These are phyloP conservation scores for Phrixothrix hirtus DNA, from an alignment of 2,888 invertebrate genomes.

Conservation along the genomic window DNA sequence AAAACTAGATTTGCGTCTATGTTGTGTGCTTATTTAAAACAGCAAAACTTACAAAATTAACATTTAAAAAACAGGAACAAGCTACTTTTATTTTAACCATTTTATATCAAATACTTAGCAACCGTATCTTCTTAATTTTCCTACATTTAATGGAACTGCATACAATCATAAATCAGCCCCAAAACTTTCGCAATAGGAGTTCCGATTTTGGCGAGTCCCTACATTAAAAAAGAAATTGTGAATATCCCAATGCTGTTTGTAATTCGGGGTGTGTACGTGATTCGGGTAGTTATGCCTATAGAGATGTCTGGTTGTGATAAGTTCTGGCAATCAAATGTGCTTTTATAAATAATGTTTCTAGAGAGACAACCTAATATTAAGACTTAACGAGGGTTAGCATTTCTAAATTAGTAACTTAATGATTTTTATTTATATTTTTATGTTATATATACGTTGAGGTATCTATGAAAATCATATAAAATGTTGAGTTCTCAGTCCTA, in stretches of 20 bases:
- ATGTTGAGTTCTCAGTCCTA: too few relatives aligned
- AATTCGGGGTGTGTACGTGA: slow-evolving; percentile 20
- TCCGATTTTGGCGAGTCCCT: background rate
- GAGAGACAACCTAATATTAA: slow-evolving; percentile 18
- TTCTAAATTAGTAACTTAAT: too few relatives aligned
- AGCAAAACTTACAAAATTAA: too few relatives aligned
- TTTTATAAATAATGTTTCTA: slow-evolving; percentile 14
- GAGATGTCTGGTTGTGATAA: slow-evolving; percentile 22
- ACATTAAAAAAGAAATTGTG: background rate
- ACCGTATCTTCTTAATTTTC: too few relatives aligned
- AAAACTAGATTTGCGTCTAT: too few relatives aligned
- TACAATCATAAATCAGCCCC: slow-evolving; percentile 14
- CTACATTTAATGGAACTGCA: slow-evolving; percentile 11
- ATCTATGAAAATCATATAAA: too few relatives aligned
- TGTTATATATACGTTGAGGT: too few relatives aligned
- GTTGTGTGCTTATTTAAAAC: too few relatives aligned
- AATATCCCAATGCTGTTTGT: slow-evolving; percentile 8
- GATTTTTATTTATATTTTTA: too few relatives aligned
- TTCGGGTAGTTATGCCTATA: slow-evolving; percentile 20
- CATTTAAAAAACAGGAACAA: too few relatives aligned
- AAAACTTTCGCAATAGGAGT: background rate
- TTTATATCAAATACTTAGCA: too few relatives aligned
- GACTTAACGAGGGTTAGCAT: slow-evolving; percentile 40
- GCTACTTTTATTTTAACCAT: too few relatives aligned
- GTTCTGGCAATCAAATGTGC: slow-evolving; percentile 13